Conservation (phyloP, 2,113 vertebrate genomes). For the Thinocorus orbignyianus region DNA sequence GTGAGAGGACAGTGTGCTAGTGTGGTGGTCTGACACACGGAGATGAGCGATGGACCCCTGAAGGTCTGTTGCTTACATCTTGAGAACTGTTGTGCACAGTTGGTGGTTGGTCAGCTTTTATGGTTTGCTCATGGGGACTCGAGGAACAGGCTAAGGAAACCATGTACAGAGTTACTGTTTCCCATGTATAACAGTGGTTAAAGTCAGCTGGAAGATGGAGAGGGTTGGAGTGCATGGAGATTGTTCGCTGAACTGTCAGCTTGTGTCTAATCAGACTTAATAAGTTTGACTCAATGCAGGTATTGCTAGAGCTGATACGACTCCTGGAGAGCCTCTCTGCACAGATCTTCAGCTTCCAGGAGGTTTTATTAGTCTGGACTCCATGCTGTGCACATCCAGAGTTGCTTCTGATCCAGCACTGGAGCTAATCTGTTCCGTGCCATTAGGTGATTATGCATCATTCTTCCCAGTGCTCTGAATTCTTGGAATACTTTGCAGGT, state of each 20-base stretch:
- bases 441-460: neutral
- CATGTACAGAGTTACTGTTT: neutral
- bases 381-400: conserved; percentile 7
- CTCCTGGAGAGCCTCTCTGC: conserved; percentile 22
- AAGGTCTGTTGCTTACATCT: rapidly evolving
- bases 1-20: neutral
- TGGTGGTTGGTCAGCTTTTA: neutral
- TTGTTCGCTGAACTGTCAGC: neutral
- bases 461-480: neutral
- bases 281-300: conserved; percentile 19
- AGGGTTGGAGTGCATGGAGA: neutral
- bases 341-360: conserved; percentile 17
- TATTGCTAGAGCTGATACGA: neutral
- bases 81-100: rapidly evolving
- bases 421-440: neutral
- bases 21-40: neutral
- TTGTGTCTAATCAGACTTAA: neutral
- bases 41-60: neutral
- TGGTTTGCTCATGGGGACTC: neutral
- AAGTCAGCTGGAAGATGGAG: neutral
- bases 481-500: neutral
- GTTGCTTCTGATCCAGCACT: neutral
- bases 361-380: conserved; percentile 44
- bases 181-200: neutral
- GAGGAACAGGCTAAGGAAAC: neutral